Base-by-base conservation (phyloP, 2,797 vertebrate species). In the Enteromius thamalakanensis region DNA sequence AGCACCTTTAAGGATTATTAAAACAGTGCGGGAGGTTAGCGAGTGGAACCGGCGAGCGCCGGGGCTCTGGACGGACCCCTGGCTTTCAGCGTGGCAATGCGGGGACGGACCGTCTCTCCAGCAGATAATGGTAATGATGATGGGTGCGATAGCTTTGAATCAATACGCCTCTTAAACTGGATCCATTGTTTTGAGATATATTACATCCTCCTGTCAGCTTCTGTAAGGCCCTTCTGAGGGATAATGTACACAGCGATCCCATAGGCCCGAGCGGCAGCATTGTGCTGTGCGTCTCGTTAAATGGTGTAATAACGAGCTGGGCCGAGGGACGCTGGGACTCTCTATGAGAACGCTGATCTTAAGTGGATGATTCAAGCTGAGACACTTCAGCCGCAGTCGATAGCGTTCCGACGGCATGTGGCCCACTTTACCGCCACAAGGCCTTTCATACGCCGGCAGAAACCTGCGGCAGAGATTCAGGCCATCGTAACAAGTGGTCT, bases 141-240 rank as follows among this genome's bases (percentile, higher is more conserved):
- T 91, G 90, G 90, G 90, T 88, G 90, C 89, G 84, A 89, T 87
- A 69, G 81, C 81, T 86, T 85, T 72, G 83, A 90, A 93, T 95
- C 94, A 89, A 95, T 94, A 92, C 40, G 40, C 84, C 84, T 87
- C 91, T 93, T 92, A 90, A 91, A 91, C 87, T 90, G 91, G 91
- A 94, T 89, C 89, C 92, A 93, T 93, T 91, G 92, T 93, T 92
- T 92, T 89, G 88, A 92, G 88, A 92, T 93, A 83, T 90, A 93
- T 92, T 92, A 88, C 89, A 88, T 88, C 47, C 87, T 89, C 90
- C 89, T 91, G 92, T 94, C 92, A 87, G 87, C 87, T 90, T 89
- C 88, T 92, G 88, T 86, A 85, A 90, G 84, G 84, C 79, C 80
- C 82, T 87, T 76, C 70, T 74, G 80, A 79, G 69, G n/a, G 72